Percentiles rank a stretch among this genome's conserved stretches.
phyloP scores from a whole-genome alignment of 2,888 invertebrate species.

The Euplagia quadripunctaria region DNA sequence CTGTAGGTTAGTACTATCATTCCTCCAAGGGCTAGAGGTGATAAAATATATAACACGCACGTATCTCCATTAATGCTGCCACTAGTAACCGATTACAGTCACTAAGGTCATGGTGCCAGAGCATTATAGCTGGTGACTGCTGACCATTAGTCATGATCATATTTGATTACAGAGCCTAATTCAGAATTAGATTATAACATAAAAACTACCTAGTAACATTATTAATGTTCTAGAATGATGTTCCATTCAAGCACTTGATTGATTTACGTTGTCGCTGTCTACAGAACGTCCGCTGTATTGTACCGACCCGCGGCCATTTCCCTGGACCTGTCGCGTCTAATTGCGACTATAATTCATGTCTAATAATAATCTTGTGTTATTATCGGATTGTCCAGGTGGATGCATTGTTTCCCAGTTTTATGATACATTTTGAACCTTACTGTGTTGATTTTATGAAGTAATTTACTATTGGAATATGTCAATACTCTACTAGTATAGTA shows the following conservation, averaged over 20 bases:
- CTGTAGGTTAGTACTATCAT: too few species aligned
- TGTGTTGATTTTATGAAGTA: background rate
- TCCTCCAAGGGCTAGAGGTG: too few species aligned
- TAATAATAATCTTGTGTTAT: conserved; percentile 84
- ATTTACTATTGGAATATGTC: background rate
- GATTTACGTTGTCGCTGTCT: conserved; percentile 63
- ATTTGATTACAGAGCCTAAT: background rate
- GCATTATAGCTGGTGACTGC: too few species aligned
- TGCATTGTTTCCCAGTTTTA: conserved; percentile 62
- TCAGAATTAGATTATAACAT: background rate
- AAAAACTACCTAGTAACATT: background rate
- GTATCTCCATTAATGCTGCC: too few species aligned
- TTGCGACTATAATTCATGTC: conserved; percentile 84
- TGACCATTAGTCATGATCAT: too few species aligned
- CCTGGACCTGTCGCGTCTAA: conserved; percentile 77
- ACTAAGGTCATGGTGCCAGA: too few species aligned
- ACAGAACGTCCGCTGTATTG: conserved; percentile 53
- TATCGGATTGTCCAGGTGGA: conserved; percentile 70
- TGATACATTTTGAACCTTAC: conserved; percentile 1
- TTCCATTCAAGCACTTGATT: conserved; percentile 58
- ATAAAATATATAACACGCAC: too few species aligned
- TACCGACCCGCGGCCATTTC: conserved; percentile 68
- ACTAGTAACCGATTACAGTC: too few species aligned
- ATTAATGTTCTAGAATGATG: conserved; percentile 16
- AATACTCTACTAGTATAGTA: background rate